Evolutionary conservation across 2,113 vertebrate genomes (phyloP), one percentile per base, ranked within the genome.

Genomic region (Ailurus styani): DNA sequence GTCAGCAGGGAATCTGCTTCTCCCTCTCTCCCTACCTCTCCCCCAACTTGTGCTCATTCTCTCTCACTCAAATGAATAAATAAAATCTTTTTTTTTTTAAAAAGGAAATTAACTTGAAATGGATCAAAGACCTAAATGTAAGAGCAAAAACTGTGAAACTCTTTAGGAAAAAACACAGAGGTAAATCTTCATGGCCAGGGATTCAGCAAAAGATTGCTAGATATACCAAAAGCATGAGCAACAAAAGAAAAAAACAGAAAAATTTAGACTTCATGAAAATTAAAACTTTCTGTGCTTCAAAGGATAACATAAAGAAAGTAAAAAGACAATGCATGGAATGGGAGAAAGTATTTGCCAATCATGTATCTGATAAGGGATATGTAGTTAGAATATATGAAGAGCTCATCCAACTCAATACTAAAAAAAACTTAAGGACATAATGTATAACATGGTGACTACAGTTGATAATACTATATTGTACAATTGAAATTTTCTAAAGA

Each of bases 171-270:
- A 77, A 95, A 91, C 52, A n/a, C 2, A 66, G 23, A n/a, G 25
- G 72, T 70, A 83, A 87, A 70, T 60, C 31, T 42, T 54, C 34
- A 93, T 21, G 42, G 20, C 25, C 52, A 25, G 52, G 6, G 54
- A 91, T 64, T 94, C 54, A 77, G 42, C 83, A 88, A 88, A 94
- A 31, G 52, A 88, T 91, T 91, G 34, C 96, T 54, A 88, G 37
- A 81, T 25, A 94, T n/a, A 40, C n/a, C 57, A 94, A 85, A 83
- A 55, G 45, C 37, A 64, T 89, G 57, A 95, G 31, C 29, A 96
- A 94, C 14, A 57, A 47, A 87, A 57, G 40, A 62, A 42, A 17
- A 85, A 96, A 60, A 70, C 13, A 70, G 40, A 60, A 52, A 55
- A 86, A n/a, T 88, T 60, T 6, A 42, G 50, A 60, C 40, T 82